Conservation (phyloP, 2,113 vertebrate species). For the Vimba vimba region DNA sequence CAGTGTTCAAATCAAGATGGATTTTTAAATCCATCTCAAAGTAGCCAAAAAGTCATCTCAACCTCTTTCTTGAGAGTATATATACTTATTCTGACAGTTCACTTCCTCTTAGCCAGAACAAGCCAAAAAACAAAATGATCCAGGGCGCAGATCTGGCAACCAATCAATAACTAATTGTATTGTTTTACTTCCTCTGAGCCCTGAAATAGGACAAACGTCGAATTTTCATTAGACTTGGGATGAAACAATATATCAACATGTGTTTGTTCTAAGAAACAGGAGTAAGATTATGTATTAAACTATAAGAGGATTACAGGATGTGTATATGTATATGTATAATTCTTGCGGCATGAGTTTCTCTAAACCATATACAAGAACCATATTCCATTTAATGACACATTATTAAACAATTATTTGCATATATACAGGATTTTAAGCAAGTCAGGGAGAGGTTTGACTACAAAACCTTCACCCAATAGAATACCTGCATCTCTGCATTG, state of each 20-base stretch:
- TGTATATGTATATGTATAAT: neutral
- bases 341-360: too few relatives aligned
- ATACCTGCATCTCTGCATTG: constrained; percentile 87
- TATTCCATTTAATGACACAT: too few relatives aligned
- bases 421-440: neutral
- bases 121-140: constrained; percentile 52
- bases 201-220: constrained; percentile 55
- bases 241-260: constrained; percentile 55
- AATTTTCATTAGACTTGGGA: constrained; percentile 48
- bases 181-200: constrained; percentile 44
- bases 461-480: neutral
- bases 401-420: neutral
- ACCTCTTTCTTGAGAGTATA: neutral
- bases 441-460: neutral
- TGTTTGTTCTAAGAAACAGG: constrained; percentile 58
- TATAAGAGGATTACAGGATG: neutral
- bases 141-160: constrained; percentile 52
- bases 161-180: constrained; percentile 62
- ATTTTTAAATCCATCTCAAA: constrained; percentile 17
- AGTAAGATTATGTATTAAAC: constrained; percentile 54
- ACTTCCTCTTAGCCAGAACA: constrained; percentile 36
- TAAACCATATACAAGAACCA: too few relatives aligned
- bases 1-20: neutral
- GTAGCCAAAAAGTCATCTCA: neutral
- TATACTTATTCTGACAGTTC: neutral